Base-by-base conservation (phyloP, 2,888 invertebrate species). In the Laspeyria flexula region DNA sequence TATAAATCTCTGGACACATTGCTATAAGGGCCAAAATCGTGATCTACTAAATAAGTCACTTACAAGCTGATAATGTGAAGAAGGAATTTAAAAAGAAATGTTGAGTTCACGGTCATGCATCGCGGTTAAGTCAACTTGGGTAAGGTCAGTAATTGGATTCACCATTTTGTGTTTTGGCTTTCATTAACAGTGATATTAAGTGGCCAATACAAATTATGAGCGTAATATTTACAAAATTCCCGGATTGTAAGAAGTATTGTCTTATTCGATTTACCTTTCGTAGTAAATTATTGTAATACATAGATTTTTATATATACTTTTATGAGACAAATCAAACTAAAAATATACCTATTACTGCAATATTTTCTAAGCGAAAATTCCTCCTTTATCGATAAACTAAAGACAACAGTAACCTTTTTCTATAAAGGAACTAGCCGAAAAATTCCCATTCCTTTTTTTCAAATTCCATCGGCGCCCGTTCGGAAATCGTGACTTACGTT, bases 401-500 rank as follows among this genome's bases (percentile, higher is more conserved):
- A 43, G 42, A 39, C 40, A 47, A 18, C 40, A 42, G 25, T 48
- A 38, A 45, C 16, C 33, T 33, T 18, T 34, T 51, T 46, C 6
- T 15, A 48, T 25, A 16, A 30, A 40, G 11, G 40, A 35, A 35
- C 37, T 31, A 7, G 16, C 25, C 42, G 9, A 35, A 50, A 37
- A 46, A 31, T 50, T 7, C 13, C 0, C 34, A 25, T 25, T 25
- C 18, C 34, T 56, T 54, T 61, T 60, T 62, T 58, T 38, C 34
- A 15, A 60, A 71, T 57, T 55, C 55, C 61, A 50, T 46, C 27
- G 43, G n/a, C n/a, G n/a, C n/a, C 42, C 44, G 39, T 45, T 41
- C 41, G 10, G 33, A 51, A 51, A 45, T 65, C 74, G 65, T 73
- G 68, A 71, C 59, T 65, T 65, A 65, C 58, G 46, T 43, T 43